phyloP scores from a whole-genome alignment of 2,797 vertebrate genomes.

The Synaphobranchus kaupii region DNA sequence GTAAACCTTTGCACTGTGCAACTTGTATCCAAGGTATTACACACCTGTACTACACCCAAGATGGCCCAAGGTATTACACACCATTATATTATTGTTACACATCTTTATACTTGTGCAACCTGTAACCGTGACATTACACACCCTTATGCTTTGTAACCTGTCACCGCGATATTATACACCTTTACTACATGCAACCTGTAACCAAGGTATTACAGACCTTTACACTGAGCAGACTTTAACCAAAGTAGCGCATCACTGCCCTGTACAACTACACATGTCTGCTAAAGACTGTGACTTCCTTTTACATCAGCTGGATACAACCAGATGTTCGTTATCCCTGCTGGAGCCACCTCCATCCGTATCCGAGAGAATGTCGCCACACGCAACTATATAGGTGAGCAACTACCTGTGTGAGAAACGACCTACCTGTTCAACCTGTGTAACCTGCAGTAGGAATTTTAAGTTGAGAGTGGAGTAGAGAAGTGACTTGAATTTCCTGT shows the following conservation, averaged over 20 bases:
- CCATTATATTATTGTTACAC: conserved; percentile 73
- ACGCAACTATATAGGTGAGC: conserved; percentile 91
- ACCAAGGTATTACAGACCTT: not conserved
- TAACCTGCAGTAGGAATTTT: not conserved
- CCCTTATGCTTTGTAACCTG: not conserved
- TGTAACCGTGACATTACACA: not conserved
- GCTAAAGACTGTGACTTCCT: not conserved
- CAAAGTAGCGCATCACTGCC: not conserved
- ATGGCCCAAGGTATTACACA: no score
- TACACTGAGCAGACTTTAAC: not conserved
- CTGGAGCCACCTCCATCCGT: conserved; percentile 85
- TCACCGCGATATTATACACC: conserved; percentile 67
- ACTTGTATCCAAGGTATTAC: not conserved
- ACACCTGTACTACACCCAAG: no score
- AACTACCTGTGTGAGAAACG: not conserved
- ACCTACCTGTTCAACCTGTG: not conserved
- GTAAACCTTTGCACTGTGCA: no score
- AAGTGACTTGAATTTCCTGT: not conserved
- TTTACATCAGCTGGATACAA: conserved; percentile 82
- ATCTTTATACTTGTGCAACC: not conserved
- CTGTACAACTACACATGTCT: not conserved
- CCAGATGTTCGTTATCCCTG: conserved; percentile 88
- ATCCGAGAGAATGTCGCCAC: conserved; percentile 84
- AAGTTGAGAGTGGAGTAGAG: not conserved
- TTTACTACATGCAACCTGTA: not conserved